phyloP scores from a whole-genome alignment of 2,888 invertebrate species.

The Endotricha flammealis region DNA sequence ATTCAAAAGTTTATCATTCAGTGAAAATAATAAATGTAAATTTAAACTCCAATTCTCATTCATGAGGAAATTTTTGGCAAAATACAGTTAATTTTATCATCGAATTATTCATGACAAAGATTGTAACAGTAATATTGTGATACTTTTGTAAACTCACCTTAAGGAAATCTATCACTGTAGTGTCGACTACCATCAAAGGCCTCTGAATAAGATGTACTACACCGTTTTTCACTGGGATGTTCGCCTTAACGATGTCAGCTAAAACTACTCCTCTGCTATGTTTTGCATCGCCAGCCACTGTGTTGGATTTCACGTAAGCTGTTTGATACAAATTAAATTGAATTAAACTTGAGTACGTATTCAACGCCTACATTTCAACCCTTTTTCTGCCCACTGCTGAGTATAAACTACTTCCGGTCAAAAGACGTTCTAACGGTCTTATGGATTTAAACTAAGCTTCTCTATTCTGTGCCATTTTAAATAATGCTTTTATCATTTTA shows the following conservation, averaged over 20 bases:
- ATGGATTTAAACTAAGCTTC: too few relatives aligned
- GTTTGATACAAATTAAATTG: conserved; percentile 27
- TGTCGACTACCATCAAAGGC: conserved; percentile 94
- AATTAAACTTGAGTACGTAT: too few relatives aligned
- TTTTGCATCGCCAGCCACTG: conserved; percentile 85
- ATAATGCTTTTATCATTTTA: too few relatives aligned
- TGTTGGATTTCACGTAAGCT: conserved; percentile 93
- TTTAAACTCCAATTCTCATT: not conserved
- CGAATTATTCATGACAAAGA: conserved; percentile 15
- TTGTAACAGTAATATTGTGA: conserved; percentile 12
- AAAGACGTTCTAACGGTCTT: too few relatives aligned
- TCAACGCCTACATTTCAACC: too few relatives aligned
- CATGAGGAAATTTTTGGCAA: conserved; percentile 1
- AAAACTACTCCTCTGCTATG: conserved; percentile 91
- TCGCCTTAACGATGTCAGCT: conserved; percentile 91
- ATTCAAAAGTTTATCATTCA: conserved; percentile 30
- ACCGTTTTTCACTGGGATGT: conserved; percentile 95
- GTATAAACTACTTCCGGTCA: too few relatives aligned
- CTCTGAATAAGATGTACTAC: conserved; percentile 95
- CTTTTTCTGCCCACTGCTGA: too few relatives aligned
- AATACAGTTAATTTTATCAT: not conserved
- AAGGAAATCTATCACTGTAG: conserved; percentile 90
- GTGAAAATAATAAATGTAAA: conserved; percentile 7
- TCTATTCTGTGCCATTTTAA: too few relatives aligned
- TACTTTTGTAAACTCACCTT: conserved; percentile 78